Base-by-base conservation (phyloP, 2,888 invertebrate genomes). In the Philaethria dido region DNA sequence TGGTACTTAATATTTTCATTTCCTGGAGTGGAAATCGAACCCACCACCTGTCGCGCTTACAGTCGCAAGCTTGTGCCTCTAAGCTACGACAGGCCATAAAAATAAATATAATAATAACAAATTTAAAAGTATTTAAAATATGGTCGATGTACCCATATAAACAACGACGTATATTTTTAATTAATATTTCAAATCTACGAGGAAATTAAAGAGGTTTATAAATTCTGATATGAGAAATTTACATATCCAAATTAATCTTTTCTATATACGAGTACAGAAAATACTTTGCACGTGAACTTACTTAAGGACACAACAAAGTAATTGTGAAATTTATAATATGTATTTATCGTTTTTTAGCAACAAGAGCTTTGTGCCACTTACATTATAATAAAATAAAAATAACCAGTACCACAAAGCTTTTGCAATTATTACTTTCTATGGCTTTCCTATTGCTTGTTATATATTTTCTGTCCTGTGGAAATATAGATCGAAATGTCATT, bases 261-360 rank as follows among this genome's bases (percentile, higher is more conserved):
- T 50, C 14, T 25, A 14, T 22, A 50, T n/a, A 50, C 39, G 29
- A 39, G 39, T 39, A 39, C 13, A 48, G 48, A 2, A 45, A 18
- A 45, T 6, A 45, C 1, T 48, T 25, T 22, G 5, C 39, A 39
- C 39, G 39, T 39, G 48, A 14, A 50, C n/a, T n/a, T 25, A 50
- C 48, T n/a, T 50, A 6, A 22, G 25, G 25, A n/a, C 25, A 50
- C 25, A 2, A 25, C 25, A 25, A 50, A 50, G 48, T n/a, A n/a
- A 50, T 50, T 50, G 25, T 50, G 22, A 50, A 22, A 50, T 50
- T 50, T n/a, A n/a, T 50, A 50, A 50, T 25, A 50, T 25, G 48
- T 25, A 14, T 48, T 36, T 48, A 22, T 48, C 22, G 25, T n/a
- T 48, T 48, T 22, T 13, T 22, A 48, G 14, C 5, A 13, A 48